Conservation (phyloP, 2,113 vertebrate genomes). For the Tamias sibiricus region DNA sequence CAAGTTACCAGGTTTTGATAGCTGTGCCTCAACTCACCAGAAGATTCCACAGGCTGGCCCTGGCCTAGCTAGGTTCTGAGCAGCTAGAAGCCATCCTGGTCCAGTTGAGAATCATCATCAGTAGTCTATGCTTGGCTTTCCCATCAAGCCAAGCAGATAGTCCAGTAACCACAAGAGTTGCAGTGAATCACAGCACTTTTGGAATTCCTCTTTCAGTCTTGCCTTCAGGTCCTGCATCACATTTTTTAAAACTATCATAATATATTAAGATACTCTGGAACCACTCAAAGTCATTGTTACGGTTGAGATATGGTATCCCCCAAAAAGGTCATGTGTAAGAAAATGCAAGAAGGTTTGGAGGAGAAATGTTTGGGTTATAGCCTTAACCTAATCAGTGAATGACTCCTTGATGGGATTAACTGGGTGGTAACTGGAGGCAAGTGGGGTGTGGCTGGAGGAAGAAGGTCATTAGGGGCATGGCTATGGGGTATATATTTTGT, state of each 20-base stretch:
- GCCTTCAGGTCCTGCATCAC: background rate
- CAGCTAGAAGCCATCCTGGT: background rate
- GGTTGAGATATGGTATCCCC: too few relatives aligned
- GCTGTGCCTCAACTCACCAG: background rate
- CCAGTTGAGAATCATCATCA: background rate
- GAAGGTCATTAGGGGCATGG: too few relatives aligned
- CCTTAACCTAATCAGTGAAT: too few relatives aligned
- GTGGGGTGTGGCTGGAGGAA: too few relatives aligned
- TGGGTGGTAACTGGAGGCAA: too few relatives aligned
- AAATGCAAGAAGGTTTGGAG: too few relatives aligned
- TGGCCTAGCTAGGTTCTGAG: background rate
- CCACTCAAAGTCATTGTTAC: background rate
- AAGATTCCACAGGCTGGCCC: too few relatives aligned
- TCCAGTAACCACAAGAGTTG: background rate
- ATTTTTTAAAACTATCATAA: background rate
- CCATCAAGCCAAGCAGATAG: background rate
- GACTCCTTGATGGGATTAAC: too few relatives aligned
- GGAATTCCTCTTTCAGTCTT: background rate
- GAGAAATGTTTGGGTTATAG: too few relatives aligned
- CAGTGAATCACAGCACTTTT: background rate
- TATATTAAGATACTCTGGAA: constrained; percentile 33
- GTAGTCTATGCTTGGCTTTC: background rate
- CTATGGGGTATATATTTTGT: too few relatives aligned
- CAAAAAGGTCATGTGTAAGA: too few relatives aligned
- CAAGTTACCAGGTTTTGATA: background rate